These are phyloP conservation scores for Phrynocephalus versicolor DNA, from an alignment of 2,113 vertebrate species.

Conservation along the genomic window DNA sequence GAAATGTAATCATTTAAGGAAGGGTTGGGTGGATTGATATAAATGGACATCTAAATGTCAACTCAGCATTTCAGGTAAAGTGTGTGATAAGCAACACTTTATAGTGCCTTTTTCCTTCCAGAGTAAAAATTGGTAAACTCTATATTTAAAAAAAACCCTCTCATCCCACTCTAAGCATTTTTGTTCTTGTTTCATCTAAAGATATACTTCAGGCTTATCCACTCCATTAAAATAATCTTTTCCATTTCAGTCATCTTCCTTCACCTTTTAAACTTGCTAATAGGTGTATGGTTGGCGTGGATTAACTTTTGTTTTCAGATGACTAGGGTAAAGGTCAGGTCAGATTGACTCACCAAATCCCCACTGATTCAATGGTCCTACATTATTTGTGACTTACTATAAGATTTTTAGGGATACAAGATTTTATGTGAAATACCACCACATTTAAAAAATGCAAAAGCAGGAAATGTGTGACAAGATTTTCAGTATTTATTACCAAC, in stretches of 20 bases:
- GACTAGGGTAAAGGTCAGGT: not conserved
- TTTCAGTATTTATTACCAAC: not conserved
- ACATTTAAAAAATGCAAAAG: not conserved
- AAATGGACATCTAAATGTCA: not conserved
- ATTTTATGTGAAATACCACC: not conserved
- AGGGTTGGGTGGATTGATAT: not conserved
- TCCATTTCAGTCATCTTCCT: slow-evolving; percentile 28
- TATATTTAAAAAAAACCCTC: not conserved
- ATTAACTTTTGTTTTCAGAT: slow-evolving; percentile 38
- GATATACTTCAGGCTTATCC: not conserved
- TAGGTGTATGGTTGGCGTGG: not conserved
- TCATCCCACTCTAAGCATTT: not conserved
- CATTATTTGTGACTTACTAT: too few relatives aligned
- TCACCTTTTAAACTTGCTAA: slow-evolving; percentile 33
- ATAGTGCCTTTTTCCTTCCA: not conserved
- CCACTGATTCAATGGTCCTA: too few relatives aligned
- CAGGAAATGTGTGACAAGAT: not conserved
- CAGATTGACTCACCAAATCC: not conserved
- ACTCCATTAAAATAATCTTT: slow-evolving; percentile 30
- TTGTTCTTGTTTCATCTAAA: slow-evolving; percentile 17
- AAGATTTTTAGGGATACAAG: not conserved
- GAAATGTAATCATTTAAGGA: not conserved
- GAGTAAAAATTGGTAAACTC: not conserved
- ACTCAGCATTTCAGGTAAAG: slow-evolving; percentile 3
- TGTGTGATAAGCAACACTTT: not conserved